Evolutionary conservation across 2,113 vertebrate species (phyloP).

Genomic region (Labrus mixtus): DNA sequence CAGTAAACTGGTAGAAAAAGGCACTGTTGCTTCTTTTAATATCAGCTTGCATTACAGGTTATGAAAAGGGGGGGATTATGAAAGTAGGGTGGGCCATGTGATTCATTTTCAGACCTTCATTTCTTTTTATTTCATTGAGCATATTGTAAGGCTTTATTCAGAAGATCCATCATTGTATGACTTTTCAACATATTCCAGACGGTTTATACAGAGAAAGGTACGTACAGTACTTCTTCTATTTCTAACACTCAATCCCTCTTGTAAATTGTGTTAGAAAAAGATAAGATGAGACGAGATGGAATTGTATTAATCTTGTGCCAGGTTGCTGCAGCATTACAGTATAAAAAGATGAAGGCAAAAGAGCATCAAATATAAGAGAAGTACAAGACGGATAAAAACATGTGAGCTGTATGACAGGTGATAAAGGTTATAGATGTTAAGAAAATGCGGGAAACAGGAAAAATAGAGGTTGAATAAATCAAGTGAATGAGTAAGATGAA

Average conservation of each 20-base stretch:
- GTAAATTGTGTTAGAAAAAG: slow-evolving; percentile 11
- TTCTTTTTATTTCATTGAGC: slow-evolving; percentile 27
- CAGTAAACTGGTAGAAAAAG: slow-evolving; percentile 7
- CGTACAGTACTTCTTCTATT: slow-evolving; percentile 20
- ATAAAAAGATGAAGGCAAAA: too few species aligned
- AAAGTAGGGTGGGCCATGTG: background rate
- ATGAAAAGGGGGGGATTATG: slow-evolving; percentile 3
- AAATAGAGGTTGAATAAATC: too few species aligned
- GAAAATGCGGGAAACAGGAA: too few species aligned
- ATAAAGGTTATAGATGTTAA: too few species aligned
- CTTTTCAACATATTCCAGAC: slow-evolving; percentile 36
- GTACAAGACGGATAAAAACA: too few species aligned
- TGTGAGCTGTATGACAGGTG: too few species aligned
- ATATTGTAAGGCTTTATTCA: slow-evolving; percentile 35
- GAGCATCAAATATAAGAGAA: too few species aligned
- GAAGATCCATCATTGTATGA: slow-evolving; percentile 28
- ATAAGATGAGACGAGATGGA: too few species aligned
- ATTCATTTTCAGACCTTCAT: slow-evolving; percentile 44
- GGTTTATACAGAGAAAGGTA: background rate
- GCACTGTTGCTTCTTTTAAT: background rate
- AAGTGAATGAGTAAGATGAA: too few species aligned
- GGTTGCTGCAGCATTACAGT: too few species aligned
- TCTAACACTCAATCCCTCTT: slow-evolving; percentile 24
- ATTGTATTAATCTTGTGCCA: too few species aligned
- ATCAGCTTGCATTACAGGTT: slow-evolving; percentile 24